A percentile compares a stretch with the other conserved stretches of the same genome.
These are phyloP conservation scores for Thaleichthys pacificus DNA, from an alignment of 2,797 vertebrate genomes.

Conservation along the genomic window DNA sequence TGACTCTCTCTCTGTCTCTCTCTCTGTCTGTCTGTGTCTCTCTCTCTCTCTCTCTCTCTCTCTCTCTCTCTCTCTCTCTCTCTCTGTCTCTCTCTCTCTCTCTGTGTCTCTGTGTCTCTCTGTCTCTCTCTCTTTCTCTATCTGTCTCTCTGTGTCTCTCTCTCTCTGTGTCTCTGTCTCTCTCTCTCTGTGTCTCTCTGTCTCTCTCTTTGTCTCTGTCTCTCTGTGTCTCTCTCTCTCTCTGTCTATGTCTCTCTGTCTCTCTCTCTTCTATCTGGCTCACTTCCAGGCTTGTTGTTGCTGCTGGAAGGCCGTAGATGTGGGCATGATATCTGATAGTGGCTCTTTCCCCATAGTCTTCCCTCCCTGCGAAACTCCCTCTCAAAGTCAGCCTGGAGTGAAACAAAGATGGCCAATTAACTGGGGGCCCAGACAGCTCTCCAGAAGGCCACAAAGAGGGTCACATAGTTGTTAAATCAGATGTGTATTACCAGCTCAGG, in stretches of 20 bases:
- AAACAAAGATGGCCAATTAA: not conserved
- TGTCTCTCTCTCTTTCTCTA: not conserved
- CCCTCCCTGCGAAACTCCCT: not conserved
- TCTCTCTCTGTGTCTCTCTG: not conserved
- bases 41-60: slow-evolving; percentile 7
- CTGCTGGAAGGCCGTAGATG: slow-evolving; percentile 46
- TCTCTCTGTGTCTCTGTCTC: not conserved
- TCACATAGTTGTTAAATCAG: not conserved
- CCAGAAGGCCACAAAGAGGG: not conserved
- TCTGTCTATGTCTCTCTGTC: slow-evolving; percentile 15
- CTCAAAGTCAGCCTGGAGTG: slow-evolving; percentile 8
- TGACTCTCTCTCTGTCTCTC: too few species aligned
- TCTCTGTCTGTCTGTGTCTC: not conserved
- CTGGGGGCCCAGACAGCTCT: slow-evolving; percentile 5
- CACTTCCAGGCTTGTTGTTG: not conserved
- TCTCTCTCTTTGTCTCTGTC: not conserved
- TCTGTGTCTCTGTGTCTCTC: not conserved
- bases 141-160: not conserved
- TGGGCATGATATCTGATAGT: slow-evolving; percentile 33
- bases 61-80: not conserved
- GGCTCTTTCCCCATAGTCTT: not conserved
- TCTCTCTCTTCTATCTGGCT: slow-evolving; percentile 29
- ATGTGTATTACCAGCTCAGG: slow-evolving; percentile 2
- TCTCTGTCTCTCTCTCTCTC: slow-evolving; percentile 32
- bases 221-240: too few species aligned